Evolutionary conservation across 2,888 invertebrate species (phyloP).

Genomic region (Phortica okadai): DNA sequence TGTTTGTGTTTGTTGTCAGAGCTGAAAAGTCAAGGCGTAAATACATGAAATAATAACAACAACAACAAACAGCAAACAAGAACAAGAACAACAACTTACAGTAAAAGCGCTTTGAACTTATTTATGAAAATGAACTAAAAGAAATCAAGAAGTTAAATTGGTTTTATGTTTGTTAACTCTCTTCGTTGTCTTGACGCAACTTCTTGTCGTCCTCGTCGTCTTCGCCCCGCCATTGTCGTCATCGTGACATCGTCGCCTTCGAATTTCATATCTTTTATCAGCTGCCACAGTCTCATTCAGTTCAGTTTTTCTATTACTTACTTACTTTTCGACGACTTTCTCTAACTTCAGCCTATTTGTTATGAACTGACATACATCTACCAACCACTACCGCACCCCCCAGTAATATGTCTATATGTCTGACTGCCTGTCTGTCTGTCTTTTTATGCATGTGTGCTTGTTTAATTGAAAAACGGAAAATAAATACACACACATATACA

Average conservation of each 20-base stretch:
- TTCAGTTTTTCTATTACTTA: not conserved
- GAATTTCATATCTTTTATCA: conserved; percentile 9
- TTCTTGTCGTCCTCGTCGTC: not conserved
- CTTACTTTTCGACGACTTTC: conserved; percentile 1
- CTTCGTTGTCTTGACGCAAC: not conserved
- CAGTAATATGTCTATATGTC: conserved; percentile 37
- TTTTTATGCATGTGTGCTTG: conserved; percentile 32
- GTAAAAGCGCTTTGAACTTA: conserved; percentile 54
- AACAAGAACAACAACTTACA: conserved; percentile 28
- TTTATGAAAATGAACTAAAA: conserved; percentile 61
- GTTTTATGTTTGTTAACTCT: conserved; percentile 65
- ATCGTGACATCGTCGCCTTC: too few species aligned
- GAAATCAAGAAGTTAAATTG: conserved; percentile 66
- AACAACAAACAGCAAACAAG: conserved; percentile 40
- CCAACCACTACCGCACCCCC: not conserved
- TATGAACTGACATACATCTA: not conserved
- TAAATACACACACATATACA: conserved; percentile 18
- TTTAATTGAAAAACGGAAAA: conserved; percentile 51
- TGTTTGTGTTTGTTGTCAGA: conserved; percentile 37
- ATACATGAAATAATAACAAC: conserved; percentile 37
- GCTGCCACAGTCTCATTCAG: not conserved
- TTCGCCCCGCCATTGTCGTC: not conserved
- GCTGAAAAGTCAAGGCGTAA: conserved; percentile 46
- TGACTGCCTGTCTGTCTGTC: conserved; percentile 42
- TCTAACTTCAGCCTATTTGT: not conserved